Evolutionary conservation across 37 sponge, comb jelly and placozoan genomes (phyloP).

Genomic region (Cladorhizidae sp.): DNA sequence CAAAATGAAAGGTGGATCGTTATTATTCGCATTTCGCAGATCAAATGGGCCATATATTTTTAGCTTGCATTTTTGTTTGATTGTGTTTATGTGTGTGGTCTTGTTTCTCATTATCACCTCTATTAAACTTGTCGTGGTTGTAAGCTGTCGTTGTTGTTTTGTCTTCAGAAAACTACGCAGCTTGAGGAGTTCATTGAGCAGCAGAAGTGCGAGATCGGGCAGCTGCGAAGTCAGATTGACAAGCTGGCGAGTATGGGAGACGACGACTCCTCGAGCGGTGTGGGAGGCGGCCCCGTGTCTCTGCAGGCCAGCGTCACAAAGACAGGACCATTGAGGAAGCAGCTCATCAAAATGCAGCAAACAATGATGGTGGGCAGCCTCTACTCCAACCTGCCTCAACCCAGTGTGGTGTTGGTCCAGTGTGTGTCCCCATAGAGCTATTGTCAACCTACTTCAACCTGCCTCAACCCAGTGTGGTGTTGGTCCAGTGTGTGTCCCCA

Average conservation of each 20-base stretch:
- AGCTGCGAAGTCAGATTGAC: conserved; percentile 32
- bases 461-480: not conserved
- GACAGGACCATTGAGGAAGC: conserved; percentile 31
- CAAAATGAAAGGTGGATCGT: too few species aligned
- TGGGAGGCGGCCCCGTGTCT: not conserved
- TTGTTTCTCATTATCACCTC: too few species aligned
- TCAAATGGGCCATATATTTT: too few species aligned
- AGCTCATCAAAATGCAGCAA: conserved; percentile 46
- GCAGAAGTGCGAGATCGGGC: conserved; percentile 44
- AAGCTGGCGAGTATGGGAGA: conserved; percentile 11
- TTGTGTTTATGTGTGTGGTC: too few species aligned
- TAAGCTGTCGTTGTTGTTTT: not conserved
- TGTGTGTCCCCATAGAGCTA: not conserved
- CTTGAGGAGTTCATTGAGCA: conserved; percentile 69
- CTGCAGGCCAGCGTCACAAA: conserved; percentile 21
- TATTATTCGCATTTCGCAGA: too few species aligned
- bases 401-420: too few species aligned
- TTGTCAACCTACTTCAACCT: not conserved
- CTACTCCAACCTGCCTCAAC: too few species aligned
- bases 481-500: too few species aligned
- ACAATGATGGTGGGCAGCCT: conserved; percentile 24
- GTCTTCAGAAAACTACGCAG: conserved; percentile 48
- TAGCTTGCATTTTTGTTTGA: too few species aligned
- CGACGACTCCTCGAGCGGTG: not conserved
- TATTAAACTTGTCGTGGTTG: not conserved